These are phyloP conservation scores for Spodoptera litura DNA, from an alignment of 1,140 invertebrate species.

Conservation along the genomic window DNA sequence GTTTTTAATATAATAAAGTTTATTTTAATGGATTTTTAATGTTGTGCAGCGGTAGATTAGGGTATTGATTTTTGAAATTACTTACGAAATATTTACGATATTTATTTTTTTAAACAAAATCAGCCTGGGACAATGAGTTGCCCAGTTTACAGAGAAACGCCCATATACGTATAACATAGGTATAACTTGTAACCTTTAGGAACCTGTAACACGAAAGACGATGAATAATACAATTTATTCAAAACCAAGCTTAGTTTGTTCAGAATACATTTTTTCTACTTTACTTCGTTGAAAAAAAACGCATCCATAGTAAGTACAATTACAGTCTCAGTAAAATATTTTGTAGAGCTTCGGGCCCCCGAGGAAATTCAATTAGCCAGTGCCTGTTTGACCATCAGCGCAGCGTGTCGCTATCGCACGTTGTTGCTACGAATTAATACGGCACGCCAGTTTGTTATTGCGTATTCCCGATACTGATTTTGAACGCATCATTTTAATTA, in stretches of 20 bases:
- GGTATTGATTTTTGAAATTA: too few species aligned
- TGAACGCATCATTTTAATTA: background rate
- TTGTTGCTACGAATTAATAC: constrained; percentile 39
- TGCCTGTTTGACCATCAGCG: constrained; percentile 29
- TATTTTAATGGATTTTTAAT: too few species aligned
- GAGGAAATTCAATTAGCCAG: constrained; percentile 46
- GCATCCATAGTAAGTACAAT: background rate
- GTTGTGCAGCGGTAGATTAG: too few species aligned
- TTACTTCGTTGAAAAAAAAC: too few species aligned
- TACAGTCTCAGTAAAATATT: constrained; percentile 33
- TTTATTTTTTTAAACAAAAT: too few species aligned
- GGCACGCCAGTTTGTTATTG: constrained; percentile 17
- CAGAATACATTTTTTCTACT: background rate
- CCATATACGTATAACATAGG: too few species aligned
- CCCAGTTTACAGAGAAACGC: too few species aligned
- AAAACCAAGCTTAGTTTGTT: background rate
- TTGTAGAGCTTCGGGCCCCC: constrained; percentile 17
- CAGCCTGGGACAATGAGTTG: too few species aligned
- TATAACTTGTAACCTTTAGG: too few species aligned
- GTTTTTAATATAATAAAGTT: too few species aligned
- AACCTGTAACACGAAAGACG: background rate
- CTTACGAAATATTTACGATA: too few species aligned
- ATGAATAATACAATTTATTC: background rate
- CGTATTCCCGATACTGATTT: constrained; percentile 1
- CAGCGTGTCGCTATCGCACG: constrained; percentile 30